Conservation (phyloP, 1,140 invertebrate species). For the Calliphora vicina region DNA sequence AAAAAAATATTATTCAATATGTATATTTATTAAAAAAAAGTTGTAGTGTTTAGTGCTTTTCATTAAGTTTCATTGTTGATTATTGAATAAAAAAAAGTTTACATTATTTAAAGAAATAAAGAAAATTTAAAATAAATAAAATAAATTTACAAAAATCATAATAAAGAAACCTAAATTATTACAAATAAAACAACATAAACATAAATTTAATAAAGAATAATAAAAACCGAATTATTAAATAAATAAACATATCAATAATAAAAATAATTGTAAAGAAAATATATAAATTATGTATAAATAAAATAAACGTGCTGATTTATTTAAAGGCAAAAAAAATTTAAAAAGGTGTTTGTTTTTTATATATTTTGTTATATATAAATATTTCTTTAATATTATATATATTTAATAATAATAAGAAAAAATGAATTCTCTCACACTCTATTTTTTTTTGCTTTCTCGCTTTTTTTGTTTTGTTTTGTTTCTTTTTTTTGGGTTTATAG, state of each 20-base stretch:
- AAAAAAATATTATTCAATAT: neutral
- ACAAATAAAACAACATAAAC: neutral
- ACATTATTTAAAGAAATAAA: neutral
- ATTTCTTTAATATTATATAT: neutral
- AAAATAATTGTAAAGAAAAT: neutral
- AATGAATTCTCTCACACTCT: slow-evolving; percentile 26
- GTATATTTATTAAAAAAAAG: neutral
- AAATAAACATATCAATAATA: neutral
- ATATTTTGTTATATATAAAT: neutral
- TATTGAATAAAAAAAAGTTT: neutral
- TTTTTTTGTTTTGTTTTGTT: neutral
- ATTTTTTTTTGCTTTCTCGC: slow-evolving; percentile 24
- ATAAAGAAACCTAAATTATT: neutral
- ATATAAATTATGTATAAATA: neutral
- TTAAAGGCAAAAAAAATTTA: neutral
- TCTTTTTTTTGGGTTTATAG: neutral
- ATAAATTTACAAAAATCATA: neutral
- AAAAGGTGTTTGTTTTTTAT: slow-evolving; percentile 20
- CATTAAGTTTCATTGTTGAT: neutral
- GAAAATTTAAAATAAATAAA: neutral
- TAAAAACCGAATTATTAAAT: neutral
- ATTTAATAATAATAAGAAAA: neutral
- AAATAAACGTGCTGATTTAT: neutral
- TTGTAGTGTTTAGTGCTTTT: neutral
- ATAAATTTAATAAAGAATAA: too few relatives aligned